Conservation (phyloP, 2,113 vertebrate genomes). For the Nesogale talazaci region DNA sequence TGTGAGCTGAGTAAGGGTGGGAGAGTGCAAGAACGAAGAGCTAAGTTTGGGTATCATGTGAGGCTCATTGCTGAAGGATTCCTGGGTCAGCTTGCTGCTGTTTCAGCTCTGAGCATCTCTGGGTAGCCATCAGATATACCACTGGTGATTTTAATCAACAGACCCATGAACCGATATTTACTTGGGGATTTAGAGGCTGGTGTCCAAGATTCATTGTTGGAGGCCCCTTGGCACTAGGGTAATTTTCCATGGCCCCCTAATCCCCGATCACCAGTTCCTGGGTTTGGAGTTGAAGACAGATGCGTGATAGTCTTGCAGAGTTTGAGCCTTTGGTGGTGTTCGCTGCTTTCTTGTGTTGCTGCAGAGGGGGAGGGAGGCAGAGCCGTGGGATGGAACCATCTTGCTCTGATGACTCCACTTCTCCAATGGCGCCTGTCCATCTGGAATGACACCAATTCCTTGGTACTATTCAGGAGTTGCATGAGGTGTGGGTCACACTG, state of each 20-base stretch:
- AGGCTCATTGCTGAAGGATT: neutral
- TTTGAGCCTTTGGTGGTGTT: neutral
- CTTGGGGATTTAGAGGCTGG: conserved; percentile 58
- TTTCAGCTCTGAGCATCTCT: conserved; percentile 48
- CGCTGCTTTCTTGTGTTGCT: neutral
- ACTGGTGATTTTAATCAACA: conserved; percentile 66
- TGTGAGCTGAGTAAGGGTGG: neutral
- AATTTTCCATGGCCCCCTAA: neutral
- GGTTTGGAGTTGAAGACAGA: neutral
- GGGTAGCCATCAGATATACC: neutral
- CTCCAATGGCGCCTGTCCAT: neutral
- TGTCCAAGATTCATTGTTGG: neutral
- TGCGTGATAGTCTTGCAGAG: neutral
- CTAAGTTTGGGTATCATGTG: neutral
- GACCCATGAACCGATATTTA: conserved; percentile 54
- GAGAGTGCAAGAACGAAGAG: neutral
- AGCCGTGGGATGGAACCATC: neutral
- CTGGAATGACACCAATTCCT: neutral
- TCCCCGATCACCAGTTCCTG: neutral
- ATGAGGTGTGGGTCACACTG: neutral
- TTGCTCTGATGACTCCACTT: conserved; percentile 1
- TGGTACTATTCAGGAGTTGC: neutral
- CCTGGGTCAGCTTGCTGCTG: neutral
- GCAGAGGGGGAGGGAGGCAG: neutral
- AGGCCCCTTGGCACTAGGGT: neutral